Evolutionary conservation across 92 coral and sea anemone species (phyloP).

Genomic region (Meandrina meandrites): DNA sequence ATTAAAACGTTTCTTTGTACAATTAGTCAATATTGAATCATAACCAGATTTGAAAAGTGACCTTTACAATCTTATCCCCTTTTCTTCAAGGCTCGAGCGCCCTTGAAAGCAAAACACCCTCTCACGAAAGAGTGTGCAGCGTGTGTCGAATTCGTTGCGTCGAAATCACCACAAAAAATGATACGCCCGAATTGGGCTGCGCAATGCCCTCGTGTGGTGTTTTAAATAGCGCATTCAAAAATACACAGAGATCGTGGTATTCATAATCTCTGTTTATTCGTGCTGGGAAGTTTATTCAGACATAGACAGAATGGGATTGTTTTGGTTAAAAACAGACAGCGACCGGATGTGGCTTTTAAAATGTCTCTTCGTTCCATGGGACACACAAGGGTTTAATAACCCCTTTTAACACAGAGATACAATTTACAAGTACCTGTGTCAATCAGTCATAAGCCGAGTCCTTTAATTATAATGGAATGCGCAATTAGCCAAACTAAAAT

Average conservation of each 20-base stretch:
- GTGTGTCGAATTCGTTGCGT: constrained; percentile 18
- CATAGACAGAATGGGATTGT: constrained; percentile 32
- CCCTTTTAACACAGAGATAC: constrained; percentile 31
- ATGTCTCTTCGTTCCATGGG: constrained; percentile 33
- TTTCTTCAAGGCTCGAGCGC: constrained; percentile 28
- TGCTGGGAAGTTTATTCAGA: constrained; percentile 41
- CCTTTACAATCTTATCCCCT: constrained; percentile 36
- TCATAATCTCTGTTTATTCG: not conserved
- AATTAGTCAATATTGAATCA: constrained; percentile 11
- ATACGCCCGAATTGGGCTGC: not conserved
- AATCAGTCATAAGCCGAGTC: not conserved
- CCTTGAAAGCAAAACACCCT: constrained; percentile 45
- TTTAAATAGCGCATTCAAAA: not conserved
- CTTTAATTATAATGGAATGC: not conserved
- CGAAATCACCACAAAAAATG: not conserved
- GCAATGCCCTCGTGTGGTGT: not conserved
- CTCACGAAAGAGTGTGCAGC: constrained; percentile 46
- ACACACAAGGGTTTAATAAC: constrained; percentile 28
- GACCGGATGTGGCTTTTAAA: constrained; percentile 49
- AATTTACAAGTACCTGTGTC: constrained; percentile 32
- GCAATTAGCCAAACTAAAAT: not conserved
- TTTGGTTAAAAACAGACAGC: constrained; percentile 31
- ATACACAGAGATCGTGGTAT: not conserved
- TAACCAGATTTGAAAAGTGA: constrained; percentile 27
- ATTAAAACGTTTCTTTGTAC: constrained; percentile 18